Evolutionary conservation across 2,113 vertebrate species (phyloP).

Genomic region (Harpagus bidentatus): DNA sequence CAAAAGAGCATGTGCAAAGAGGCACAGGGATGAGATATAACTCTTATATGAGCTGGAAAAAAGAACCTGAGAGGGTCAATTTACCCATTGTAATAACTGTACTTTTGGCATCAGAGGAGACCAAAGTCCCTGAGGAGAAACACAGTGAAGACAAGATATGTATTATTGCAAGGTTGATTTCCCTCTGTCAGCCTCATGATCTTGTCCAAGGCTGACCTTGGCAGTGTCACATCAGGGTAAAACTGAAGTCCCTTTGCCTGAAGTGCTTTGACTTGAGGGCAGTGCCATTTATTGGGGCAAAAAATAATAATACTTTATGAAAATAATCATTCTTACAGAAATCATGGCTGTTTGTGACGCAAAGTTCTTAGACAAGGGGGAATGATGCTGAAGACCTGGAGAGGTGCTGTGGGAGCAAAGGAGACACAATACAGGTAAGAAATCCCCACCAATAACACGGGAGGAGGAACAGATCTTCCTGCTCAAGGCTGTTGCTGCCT

Average conservation of each 20-base stretch:
- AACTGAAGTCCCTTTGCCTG: neutral
- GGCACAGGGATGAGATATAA: neutral
- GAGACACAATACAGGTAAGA: neutral
- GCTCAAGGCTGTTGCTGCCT: neutral
- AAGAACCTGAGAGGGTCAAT: neutral
- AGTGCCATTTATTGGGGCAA: neutral
- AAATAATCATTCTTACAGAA: neutral
- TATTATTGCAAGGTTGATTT: neutral
- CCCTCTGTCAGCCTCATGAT: neutral
- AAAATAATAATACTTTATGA: neutral
- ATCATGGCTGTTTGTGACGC: neutral
- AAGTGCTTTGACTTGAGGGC: neutral
- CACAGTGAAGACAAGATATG: neutral
- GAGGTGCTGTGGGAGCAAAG: neutral
- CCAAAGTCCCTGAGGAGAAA: neutral
- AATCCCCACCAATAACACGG: rapidly evolving
- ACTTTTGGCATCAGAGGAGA: neutral
- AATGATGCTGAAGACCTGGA: neutral
- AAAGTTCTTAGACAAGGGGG: neutral
- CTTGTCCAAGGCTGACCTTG: neutral
- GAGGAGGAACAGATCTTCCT: neutral
- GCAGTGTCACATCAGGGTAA: neutral
- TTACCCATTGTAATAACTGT: neutral
- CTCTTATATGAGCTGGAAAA: neutral
- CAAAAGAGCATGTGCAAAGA: neutral